Conservation (phyloP, 2,888 invertebrate species). For the Glaucopsyche alexis region DNA sequence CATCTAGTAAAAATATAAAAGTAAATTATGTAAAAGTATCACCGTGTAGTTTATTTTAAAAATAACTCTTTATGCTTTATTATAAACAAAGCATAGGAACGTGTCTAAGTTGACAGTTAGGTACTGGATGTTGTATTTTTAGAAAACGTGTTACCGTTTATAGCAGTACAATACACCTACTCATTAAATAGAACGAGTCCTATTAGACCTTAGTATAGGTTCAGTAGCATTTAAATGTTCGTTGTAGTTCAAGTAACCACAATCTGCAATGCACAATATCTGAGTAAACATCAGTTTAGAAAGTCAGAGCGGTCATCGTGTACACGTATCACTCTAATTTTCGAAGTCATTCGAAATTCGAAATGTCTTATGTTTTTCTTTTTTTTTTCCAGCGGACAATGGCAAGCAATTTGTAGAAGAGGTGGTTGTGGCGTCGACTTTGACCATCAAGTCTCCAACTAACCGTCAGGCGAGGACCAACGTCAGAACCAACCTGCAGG, state of each 20-base stretch:
- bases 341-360: too few species aligned
- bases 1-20: too few species aligned
- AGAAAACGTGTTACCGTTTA: background rate
- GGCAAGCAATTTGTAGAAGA: conserved; percentile 66
- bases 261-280: too few species aligned
- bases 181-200: background rate
- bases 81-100: too few species aligned
- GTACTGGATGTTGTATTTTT: too few species aligned
- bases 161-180: background rate
- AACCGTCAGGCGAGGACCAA: conserved; percentile 60
- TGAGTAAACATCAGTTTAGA: background rate
- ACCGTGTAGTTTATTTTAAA: too few species aligned
- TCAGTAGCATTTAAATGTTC: background rate
- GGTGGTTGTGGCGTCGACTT: conserved; percentile 69
- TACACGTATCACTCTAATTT: too few species aligned
- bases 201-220: background rate
- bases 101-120: too few species aligned
- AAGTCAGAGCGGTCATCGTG: background rate
- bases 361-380: conserved; percentile 4
- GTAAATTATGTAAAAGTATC: too few species aligned
- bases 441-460: conserved; percentile 58
- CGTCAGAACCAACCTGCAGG: conserved; percentile 55
- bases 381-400: conserved; percentile 54
- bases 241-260: too few species aligned
- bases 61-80: too few species aligned